These are phyloP conservation scores for Hirundo rustica DNA, from an alignment of 2,797 vertebrate genomes.

Conservation along the genomic window DNA sequence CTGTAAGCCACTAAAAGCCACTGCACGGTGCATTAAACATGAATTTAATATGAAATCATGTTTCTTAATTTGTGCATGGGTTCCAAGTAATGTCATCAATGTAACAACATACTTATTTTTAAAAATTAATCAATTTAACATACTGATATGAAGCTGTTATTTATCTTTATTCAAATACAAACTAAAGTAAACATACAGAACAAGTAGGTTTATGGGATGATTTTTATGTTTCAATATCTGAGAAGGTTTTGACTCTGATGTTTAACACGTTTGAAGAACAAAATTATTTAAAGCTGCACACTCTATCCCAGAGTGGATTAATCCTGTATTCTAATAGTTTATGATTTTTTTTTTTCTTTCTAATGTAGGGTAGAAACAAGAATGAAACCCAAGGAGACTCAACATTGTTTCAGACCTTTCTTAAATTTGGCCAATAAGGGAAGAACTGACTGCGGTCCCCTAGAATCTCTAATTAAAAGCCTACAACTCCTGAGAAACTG, in stretches of 20 bases:
- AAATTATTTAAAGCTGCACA: neutral
- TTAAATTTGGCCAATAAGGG: neutral
- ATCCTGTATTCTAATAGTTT: neutral
- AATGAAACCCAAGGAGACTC: neutral
- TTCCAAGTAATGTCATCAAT: neutral
- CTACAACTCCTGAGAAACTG: neutral
- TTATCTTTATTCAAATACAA: neutral
- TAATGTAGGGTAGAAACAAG: neutral
- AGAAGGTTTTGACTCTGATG: neutral
- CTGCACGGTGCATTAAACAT: neutral
- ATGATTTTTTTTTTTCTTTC: neutral
- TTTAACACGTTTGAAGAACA: neutral
- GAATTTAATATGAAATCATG: neutral
- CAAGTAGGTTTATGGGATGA: neutral
- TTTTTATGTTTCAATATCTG: neutral
- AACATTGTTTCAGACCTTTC: neutral
- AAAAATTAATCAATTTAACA: neutral
- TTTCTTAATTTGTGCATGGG: neutral
- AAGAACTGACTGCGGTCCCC: neutral
- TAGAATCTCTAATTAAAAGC: neutral
- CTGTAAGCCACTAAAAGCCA: neutral
- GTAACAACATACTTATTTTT: neutral
- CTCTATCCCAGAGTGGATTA: neutral
- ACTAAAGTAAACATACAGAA: neutral
- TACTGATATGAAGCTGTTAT: neutral